A percentile compares a stretch with the other conserved stretches of the same genome.
Conservation (phyloP, 1,140 invertebrate genomes). For the Notospermus geniculatus region DNA sequence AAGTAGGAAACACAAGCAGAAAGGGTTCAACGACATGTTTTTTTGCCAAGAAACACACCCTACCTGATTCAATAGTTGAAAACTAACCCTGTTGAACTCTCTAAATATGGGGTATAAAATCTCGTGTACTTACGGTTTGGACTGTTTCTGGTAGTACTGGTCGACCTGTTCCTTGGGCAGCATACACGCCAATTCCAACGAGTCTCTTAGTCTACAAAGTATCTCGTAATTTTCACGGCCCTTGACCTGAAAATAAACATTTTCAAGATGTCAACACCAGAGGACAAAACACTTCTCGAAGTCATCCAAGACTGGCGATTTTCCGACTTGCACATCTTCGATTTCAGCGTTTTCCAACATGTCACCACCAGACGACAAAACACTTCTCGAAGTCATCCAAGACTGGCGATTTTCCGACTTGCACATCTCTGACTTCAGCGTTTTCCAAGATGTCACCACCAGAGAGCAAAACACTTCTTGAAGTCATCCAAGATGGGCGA, state of each 20-base stretch:
- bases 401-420: too few relatives aligned
- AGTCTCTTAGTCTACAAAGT: conserved; percentile 47
- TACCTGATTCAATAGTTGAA: not conserved
- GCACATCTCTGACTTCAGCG: too few relatives aligned
- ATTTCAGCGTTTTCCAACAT: too few relatives aligned
- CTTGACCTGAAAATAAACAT: conserved; percentile 33
- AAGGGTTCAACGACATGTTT: not conserved
- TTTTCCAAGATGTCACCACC: too few relatives aligned
- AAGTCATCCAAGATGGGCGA: too few relatives aligned
- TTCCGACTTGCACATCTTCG: too few relatives aligned
- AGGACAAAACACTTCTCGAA: too few relatives aligned
- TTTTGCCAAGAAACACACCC: not conserved
- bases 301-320: too few relatives aligned
- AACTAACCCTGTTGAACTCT: not conserved
- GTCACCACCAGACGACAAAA: too few relatives aligned
- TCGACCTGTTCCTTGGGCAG: conserved; percentile 42
- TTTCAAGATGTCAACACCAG: not conserved
- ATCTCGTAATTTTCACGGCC: conserved; percentile 54
- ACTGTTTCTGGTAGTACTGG: conserved; percentile 43
- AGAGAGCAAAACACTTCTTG: not conserved
- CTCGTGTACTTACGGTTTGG: conserved; percentile 44
- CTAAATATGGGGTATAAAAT: not conserved
- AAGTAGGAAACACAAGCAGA: not conserved
- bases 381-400: not conserved
- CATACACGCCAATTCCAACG: conserved; percentile 41